A percentile compares a stretch with the other conserved stretches of the same genome.
Evolutionary conservation across 2,113 vertebrate species (phyloP).

Genomic region (Pelmatolapia mariae): DNA sequence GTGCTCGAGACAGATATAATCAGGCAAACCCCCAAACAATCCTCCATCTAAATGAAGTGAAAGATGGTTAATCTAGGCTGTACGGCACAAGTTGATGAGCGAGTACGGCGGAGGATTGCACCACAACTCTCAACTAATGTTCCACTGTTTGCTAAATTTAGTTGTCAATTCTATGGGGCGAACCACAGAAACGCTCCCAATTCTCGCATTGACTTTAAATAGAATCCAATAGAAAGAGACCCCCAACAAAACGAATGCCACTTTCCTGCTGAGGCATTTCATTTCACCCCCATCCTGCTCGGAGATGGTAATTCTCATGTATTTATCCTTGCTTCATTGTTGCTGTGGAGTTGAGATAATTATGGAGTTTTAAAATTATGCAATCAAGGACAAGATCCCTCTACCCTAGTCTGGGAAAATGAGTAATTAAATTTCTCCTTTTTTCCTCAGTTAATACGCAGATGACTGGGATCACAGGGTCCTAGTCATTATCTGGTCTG

Average conservation of each 20-base stretch:
- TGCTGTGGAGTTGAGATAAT: slow-evolving; percentile 39
- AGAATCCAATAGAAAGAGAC: neutral
- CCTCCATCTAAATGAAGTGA: slow-evolving; percentile 40
- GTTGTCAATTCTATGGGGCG: neutral
- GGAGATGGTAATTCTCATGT: neutral
- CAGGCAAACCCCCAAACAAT: slow-evolving; percentile 52
- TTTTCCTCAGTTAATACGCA: slow-evolving; percentile 19
- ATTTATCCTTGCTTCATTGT: neutral
- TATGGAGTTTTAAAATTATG: slow-evolving; percentile 47
- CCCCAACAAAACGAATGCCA: neutral
- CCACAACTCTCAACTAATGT: neutral
- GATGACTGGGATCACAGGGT: slow-evolving; percentile 20
- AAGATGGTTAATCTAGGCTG: slow-evolving; percentile 43
- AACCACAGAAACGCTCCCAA: neutral
- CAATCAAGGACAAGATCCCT: slow-evolving; percentile 39
- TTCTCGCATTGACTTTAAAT: neutral
- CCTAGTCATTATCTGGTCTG: slow-evolving; percentile 43
- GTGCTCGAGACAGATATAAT: slow-evolving; percentile 58
- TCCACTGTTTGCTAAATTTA: slow-evolving; percentile 12
- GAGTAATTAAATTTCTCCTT: slow-evolving; percentile 51
- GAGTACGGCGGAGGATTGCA: neutral
- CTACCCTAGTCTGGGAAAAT: slow-evolving; percentile 22
- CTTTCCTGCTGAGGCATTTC: neutral
- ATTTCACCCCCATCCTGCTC: neutral
- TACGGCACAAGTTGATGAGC: slow-evolving; percentile 14